A percentile compares a stretch with the other conserved stretches of the same genome.
phyloP scores from a whole-genome alignment of 2,797 vertebrate genomes.

The Alosa sapidissima region DNA sequence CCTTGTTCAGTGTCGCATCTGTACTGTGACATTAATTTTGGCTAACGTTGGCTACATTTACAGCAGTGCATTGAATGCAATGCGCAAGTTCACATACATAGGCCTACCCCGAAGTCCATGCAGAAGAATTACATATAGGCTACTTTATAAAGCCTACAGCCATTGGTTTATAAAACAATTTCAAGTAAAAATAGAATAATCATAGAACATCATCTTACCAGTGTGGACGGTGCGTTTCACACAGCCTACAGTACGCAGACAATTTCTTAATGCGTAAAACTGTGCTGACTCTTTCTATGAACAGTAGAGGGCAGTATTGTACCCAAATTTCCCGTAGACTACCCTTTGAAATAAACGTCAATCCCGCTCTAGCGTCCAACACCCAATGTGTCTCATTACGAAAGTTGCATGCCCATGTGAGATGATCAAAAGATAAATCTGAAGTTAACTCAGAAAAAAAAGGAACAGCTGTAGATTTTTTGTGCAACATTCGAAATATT shows the following conservation, averaged over 20 bases:
- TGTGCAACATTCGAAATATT: too few relatives aligned
- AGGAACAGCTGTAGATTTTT: too few relatives aligned
- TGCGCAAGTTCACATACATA: too few relatives aligned
- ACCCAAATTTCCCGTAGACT: background rate
- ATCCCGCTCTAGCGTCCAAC: background rate
- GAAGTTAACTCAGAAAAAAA: too few relatives aligned
- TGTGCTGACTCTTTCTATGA: background rate
- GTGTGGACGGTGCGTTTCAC: background rate
- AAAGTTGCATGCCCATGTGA: too few relatives aligned
- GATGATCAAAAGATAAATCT: too few relatives aligned
- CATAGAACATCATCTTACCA: background rate
- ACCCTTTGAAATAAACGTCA: background rate
- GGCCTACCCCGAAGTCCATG: too few relatives aligned
- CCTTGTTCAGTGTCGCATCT: background rate
- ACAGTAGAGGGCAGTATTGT: background rate
- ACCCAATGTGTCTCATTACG: too few relatives aligned
- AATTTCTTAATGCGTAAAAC: too few relatives aligned
- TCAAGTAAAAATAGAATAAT: background rate
- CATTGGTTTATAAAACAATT: background rate
- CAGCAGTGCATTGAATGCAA: background rate
- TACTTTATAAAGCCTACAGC: too few relatives aligned
- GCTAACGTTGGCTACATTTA: background rate
- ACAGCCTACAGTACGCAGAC: too few relatives aligned
- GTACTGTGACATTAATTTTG: background rate
- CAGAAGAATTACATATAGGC: too few relatives aligned